Base-by-base conservation (phyloP, 2,113 vertebrate genomes). In the Mugil cephalus region DNA sequence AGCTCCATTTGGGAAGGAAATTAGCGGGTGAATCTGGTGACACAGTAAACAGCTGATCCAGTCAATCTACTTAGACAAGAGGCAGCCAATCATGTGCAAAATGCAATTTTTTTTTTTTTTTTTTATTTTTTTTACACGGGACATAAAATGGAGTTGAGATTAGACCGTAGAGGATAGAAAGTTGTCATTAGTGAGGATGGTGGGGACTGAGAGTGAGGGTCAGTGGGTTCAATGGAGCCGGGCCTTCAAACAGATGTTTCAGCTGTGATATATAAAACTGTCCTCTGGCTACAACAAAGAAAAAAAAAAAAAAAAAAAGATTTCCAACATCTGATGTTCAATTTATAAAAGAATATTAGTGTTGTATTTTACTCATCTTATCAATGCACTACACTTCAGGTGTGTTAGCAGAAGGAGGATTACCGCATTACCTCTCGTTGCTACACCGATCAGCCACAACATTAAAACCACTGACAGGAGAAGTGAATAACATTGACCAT, bases 41-140 rank as follows among this genome's bases (percentile, higher is more conserved):
- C 80, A 80, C 77, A 68, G 68, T 61, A 73, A 63, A 14, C 61
- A 64, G 52, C 67, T 69, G 55, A 88, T 73, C 63, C 62, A 83
- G 53, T 67, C 76, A 86, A 60, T 88, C 64, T 81, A 74, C 82
- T 77, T 45, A 67, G 56, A 54, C 54, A 69, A 47, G 55, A 35
- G 74, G 48, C 40, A 39, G 56, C 62, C 63, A 73, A 80, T 86
- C 47, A 19, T 18, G n/a, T n/a, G n/a, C n/a, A n/a, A n/a, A n/a
- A n/a, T n/a, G n/a, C n/a, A n/a, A n/a, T n/a, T n/a, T n/a, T n/a
- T n/a, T n/a, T n/a, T n/a, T n/a, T n/a, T n/a, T n/a, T n/a, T n/a
- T n/a, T n/a, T n/a, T 69, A 65, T 81, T 61, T 77, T 64, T 74
- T 53, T 17, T 61, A 10, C 36, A 54, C n/a, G n/a, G 46, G 40